Base-by-base conservation (phyloP, 2,888 invertebrate genomes). In the Thera obeliscata region DNA sequence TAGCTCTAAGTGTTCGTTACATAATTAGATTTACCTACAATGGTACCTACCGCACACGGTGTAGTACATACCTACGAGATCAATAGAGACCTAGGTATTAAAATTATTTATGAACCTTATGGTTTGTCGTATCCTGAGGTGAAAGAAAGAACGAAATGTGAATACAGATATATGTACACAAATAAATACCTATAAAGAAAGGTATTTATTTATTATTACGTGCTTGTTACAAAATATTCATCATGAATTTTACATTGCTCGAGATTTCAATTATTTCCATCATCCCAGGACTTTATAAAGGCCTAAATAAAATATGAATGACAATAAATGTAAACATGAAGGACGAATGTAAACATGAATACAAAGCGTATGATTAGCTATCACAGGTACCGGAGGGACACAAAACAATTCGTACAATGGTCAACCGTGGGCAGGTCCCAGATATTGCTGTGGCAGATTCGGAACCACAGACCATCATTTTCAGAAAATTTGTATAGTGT, bases 341-440 rank as follows among this genome's bases (percentile, higher is more conserved):
- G 22, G 22, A 22, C 58, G 59, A 59, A 60, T 54, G 60, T 60
- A 22, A 63, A 64, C 62, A 64, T 56, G 50, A 65, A 56, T 65
- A 70, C 49, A 67, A 64, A 61, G 64, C 55, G 35, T 62, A 61
- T 64, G 64, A 64, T 59, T 57, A 56, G 61, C 50, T 59, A 50
- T 61, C 52, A 52, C 58, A 67, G 67, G 64, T 69, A 64, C 61
- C 66, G 66, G 69, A 71, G 69, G 72, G 74, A 62, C 68, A 60
- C 61, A 58, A 64, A 71, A 74, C 77, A 76, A 81, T 79, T 74
- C 71, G 76, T 76, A 85, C 83, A 86, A 85, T 83, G 80, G 81
- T 73, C 79, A 81, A 74, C 75, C 84, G 79, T 78, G 84, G 83
- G 79, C 48, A 64, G 56, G 22, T 46, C 22, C 8, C 46, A 56